phyloP scores from a whole-genome alignment of 2,797 vertebrate species.

The Gallinago stenura region DNA sequence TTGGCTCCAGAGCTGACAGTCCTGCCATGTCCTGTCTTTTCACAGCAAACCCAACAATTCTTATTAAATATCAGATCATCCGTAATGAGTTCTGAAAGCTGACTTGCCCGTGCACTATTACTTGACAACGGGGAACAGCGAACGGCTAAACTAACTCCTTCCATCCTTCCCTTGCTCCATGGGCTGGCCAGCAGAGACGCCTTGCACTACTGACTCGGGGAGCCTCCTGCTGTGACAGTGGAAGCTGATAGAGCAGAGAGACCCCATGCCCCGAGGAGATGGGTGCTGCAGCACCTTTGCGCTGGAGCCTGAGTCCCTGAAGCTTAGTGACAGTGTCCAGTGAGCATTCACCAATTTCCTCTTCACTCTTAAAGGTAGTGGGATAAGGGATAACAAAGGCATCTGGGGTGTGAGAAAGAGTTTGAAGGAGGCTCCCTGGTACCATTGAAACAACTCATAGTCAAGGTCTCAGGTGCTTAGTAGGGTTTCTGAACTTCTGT shows the following conservation, averaged over 20 bases:
- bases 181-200: neutral
- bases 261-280: neutral
- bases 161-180: neutral
- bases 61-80: neutral
- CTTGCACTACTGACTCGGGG: neutral
- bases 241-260: neutral
- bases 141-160: neutral
- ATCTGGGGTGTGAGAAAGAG: neutral
- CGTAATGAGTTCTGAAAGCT: neutral
- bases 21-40: neutral
- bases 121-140: neutral
- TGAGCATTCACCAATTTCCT: neutral
- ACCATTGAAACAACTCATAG: neutral
- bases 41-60: neutral
- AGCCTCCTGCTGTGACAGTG: neutral
- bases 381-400: neutral
- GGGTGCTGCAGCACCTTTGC: neutral
- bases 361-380: neutral
- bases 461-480: neutral
- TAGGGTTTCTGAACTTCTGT: neutral
- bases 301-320: neutral
- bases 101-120: neutral
- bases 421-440: neutral
- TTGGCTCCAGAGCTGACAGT: neutral
- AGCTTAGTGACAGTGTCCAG: neutral